Percentiles rank a stretch among this genome's conserved stretches.
Evolutionary conservation across 2,113 vertebrate genomes (phyloP).

Genomic region (Aythya baeri): DNA sequence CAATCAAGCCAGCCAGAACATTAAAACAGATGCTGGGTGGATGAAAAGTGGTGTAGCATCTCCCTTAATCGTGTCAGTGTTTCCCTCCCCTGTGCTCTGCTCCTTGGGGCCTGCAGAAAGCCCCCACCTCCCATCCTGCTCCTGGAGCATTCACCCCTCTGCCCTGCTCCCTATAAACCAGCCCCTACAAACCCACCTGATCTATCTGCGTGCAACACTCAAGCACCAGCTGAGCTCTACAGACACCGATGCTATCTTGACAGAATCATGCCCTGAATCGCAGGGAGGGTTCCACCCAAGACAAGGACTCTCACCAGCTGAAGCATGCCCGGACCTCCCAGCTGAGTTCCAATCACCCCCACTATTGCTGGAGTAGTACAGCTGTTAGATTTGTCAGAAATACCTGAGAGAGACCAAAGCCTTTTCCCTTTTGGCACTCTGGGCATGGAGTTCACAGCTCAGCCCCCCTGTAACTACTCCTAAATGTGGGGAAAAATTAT

Average conservation of each 20-base stretch:
- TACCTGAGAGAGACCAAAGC: accelerated
- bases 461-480: background rate
- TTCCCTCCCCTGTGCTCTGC: background rate
- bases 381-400: background rate
- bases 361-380: accelerated
- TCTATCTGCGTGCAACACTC: background rate
- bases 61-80: background rate
- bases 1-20: background rate
- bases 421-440: accelerated
- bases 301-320: background rate
- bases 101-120: background rate
- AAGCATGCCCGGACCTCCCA: background rate
- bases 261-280: background rate
- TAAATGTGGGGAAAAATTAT: background rate
- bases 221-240: background rate
- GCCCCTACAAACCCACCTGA: background rate
- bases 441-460: background rate
- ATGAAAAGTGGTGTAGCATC: background rate
- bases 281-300: background rate
- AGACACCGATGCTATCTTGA: background rate
- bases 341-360: accelerated
- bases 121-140: background rate
- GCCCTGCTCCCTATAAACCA: background rate
- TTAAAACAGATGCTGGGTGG: background rate
- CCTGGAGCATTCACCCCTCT: background rate